Evolutionary conservation across 2,797 vertebrate species (phyloP).

Genomic region (Margarornis squamiger): DNA sequence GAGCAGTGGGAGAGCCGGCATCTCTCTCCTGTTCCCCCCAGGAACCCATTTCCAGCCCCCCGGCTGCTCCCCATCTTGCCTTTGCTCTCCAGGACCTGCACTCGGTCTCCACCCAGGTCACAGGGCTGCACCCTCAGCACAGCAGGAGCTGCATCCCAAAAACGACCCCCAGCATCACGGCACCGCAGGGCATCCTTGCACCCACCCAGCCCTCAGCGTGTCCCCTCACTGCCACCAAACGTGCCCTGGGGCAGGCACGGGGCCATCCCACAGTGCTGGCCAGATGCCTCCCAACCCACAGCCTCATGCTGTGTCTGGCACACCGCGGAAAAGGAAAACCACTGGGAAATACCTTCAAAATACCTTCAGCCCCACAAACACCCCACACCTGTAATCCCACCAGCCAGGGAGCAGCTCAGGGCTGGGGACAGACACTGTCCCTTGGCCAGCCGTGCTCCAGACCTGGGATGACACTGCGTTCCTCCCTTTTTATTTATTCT

Average conservation of each 20-base stretch:
- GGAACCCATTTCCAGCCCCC: accelerated
- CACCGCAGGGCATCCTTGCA: background rate
- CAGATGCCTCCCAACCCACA: accelerated
- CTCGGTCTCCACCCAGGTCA: background rate
- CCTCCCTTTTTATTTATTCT: accelerated
- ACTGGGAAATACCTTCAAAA: accelerated
- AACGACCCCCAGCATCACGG: background rate
- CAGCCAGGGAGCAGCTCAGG: background rate
- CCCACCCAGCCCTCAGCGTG: accelerated
- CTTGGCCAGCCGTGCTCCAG: accelerated
- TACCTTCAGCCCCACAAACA: background rate
- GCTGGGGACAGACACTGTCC: background rate
- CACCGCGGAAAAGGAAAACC: background rate
- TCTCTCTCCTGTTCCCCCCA: background rate
- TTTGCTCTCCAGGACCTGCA: accelerated
- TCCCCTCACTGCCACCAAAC: background rate
- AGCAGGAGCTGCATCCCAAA: background rate
- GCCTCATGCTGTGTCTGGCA: background rate
- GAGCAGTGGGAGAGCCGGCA: background rate
- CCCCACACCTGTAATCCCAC: background rate
- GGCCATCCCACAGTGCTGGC: background rate
- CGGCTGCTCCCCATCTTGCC: background rate
- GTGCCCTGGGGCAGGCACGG: accelerated
- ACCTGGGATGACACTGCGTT: accelerated
- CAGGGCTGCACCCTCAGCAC: background rate